These are phyloP conservation scores for Nerophis ophidion DNA, from an alignment of 2,113 vertebrate species.

Conservation along the genomic window DNA sequence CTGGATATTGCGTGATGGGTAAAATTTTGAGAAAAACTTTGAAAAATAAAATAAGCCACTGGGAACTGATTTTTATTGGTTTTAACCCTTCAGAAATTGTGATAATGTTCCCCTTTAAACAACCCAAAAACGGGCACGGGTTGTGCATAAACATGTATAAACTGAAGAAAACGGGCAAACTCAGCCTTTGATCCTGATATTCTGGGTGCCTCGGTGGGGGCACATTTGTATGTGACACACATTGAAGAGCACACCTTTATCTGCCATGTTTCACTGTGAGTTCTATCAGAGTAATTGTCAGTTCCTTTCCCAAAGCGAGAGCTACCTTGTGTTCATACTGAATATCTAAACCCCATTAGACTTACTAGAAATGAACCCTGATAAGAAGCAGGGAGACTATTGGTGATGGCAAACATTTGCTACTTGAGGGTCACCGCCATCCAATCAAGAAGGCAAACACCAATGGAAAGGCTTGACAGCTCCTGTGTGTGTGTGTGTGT, in stretches of 20 bases:
- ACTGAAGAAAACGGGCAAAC: not conserved
- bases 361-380: slow-evolving; percentile 27
- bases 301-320: not conserved
- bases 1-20: too few relatives aligned
- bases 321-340: slow-evolving; percentile 9
- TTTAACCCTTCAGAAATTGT: too few relatives aligned
- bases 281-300: slow-evolving; percentile 1
- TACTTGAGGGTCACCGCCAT: slow-evolving; percentile 6
- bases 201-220: not conserved
- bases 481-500: not conserved
- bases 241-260: not conserved
- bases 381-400: slow-evolving; percentile 32
- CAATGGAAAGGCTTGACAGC: slow-evolving; percentile 15
- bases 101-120: too few relatives aligned
- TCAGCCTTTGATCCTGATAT: not conserved
- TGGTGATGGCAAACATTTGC: slow-evolving; percentile 41
- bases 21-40: too few relatives aligned
- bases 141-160: not conserved
- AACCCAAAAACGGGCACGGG: too few relatives aligned
- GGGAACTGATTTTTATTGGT: too few relatives aligned
- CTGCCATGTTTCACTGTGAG: not conserved
- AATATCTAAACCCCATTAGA: slow-evolving; percentile 14
- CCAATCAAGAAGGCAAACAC: slow-evolving; percentile 59
- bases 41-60: too few relatives aligned
- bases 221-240: not conserved